phyloP scores from a whole-genome alignment of 2,113 vertebrate species.

The Chitala chitala region DNA sequence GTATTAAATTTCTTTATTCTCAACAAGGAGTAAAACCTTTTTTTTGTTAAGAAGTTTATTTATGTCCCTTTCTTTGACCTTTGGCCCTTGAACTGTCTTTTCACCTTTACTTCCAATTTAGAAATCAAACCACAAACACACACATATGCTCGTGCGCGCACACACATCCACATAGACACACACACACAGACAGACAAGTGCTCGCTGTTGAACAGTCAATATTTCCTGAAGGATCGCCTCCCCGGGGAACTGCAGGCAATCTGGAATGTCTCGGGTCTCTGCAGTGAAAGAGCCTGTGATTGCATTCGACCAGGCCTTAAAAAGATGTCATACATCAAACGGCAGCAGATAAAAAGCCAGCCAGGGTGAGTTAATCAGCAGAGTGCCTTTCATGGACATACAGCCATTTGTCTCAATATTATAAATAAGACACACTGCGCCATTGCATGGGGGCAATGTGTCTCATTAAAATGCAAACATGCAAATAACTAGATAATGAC shows the following conservation, averaged over 20 bases:
- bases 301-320: slow-evolving; percentile 64
- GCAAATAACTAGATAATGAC: slow-evolving; percentile 31
- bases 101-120: slow-evolving; percentile 32
- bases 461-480: slow-evolving; percentile 45
- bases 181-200: slow-evolving; percentile 2
- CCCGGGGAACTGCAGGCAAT: slow-evolving; percentile 57
- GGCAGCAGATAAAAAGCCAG: slow-evolving; percentile 65
- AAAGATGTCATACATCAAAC: slow-evolving; percentile 70
- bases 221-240: slow-evolving; percentile 63
- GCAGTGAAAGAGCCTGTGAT: slow-evolving; percentile 64
- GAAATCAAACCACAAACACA: background rate
- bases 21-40: slow-evolving; percentile 39
- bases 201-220: slow-evolving; percentile 62
- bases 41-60: slow-evolving; percentile 37
- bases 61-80: no score
- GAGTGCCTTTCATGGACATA: slow-evolving; percentile 58
- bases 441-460: slow-evolving; percentile 1
- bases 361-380: slow-evolving; percentile 66
- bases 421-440: slow-evolving; percentile 43
- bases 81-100: slow-evolving; percentile 42
- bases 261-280: slow-evolving; percentile 43
- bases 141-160: slow-evolving; percentile 25
- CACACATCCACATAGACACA: background rate
- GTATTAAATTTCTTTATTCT: background rate
- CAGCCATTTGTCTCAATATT: slow-evolving; percentile 64